These are phyloP conservation scores for Ailuropoda melanoleuca DNA, from an alignment of 2,113 vertebrate genomes.

Conservation along the genomic window DNA sequence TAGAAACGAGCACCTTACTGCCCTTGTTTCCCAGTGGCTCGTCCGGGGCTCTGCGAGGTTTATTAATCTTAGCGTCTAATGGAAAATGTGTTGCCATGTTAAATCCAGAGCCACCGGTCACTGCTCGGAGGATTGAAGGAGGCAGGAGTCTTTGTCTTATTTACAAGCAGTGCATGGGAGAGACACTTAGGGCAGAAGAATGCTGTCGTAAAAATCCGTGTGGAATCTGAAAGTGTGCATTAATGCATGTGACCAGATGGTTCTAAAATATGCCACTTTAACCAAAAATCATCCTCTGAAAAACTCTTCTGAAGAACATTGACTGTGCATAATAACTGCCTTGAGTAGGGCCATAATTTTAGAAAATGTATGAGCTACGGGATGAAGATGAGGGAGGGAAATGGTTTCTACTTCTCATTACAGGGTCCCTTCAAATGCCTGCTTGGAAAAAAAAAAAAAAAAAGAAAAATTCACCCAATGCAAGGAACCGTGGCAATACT, in stretches of 20 bases:
- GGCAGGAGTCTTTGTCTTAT: slow-evolving; percentile 80
- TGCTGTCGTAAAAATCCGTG: fast-evolving
- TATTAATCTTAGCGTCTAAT: slow-evolving; percentile 81
- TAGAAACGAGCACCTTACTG: slow-evolving; percentile 77
- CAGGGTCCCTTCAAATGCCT: not conserved
- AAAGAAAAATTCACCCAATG: not conserved
- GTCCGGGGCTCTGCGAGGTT: slow-evolving; percentile 67
- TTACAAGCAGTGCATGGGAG: slow-evolving; percentile 61
- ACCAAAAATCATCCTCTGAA: slow-evolving; percentile 62
- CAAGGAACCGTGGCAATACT: not conserved
- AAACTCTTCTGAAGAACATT: slow-evolving; percentile 25
- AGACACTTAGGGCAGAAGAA: slow-evolving; percentile 32
- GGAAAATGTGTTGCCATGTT: slow-evolving; percentile 76
- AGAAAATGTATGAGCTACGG: not conserved
- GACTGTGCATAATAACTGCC: not conserved
- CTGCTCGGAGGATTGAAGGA: slow-evolving; percentile 48
- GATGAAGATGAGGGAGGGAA: not conserved
- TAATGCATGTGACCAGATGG: slow-evolving; percentile 73
- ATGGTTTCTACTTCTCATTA: not conserved
- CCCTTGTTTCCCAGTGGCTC: slow-evolving; percentile 78
- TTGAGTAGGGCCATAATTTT: slow-evolving; percentile 33
- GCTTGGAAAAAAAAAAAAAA: not conserved
- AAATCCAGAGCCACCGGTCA: slow-evolving; percentile 57
- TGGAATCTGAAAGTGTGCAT: slow-evolving; percentile 3
- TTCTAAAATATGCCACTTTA: slow-evolving; percentile 57